Evolutionary conservation across 2,888 invertebrate species (phyloP).

Genomic region (Seira ritae): DNA sequence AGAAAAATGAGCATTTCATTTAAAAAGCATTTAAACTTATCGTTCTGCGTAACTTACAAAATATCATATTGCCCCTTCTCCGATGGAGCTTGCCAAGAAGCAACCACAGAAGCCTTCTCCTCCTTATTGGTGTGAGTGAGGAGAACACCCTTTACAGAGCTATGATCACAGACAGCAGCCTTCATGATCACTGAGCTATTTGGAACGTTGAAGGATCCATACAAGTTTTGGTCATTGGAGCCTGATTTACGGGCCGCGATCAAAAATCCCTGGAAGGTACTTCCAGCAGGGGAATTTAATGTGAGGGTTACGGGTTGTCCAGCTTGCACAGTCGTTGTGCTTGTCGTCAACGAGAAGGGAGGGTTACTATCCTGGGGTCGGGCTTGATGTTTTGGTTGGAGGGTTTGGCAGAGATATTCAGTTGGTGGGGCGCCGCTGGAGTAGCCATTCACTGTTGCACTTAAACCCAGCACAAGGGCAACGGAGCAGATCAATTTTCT

Average conservation of each 20-base stretch:
- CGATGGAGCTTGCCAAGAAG: too few relatives aligned
- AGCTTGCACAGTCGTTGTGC: constrained; percentile 43
- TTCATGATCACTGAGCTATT: neutral
- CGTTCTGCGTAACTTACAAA: too few relatives aligned
- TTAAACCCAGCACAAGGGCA: neutral
- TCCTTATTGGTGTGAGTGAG: too few relatives aligned
- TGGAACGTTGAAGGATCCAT: constrained; percentile 43
- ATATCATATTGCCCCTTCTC: too few relatives aligned
- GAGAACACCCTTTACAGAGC: too few relatives aligned
- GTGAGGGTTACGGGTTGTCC: constrained; percentile 55
- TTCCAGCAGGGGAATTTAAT: neutral
- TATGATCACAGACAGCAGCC: too few relatives aligned
- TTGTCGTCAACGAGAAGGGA: constrained; percentile 47
- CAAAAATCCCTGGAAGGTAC: constrained; percentile 62
- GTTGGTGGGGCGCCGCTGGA: constrained; percentile 58
- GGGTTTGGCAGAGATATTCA: constrained; percentile 44
- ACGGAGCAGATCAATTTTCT: neutral
- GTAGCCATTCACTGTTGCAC: constrained; percentile 32
- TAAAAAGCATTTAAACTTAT: too few relatives aligned
- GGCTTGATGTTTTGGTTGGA: constrained; percentile 61
- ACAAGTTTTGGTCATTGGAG: constrained; percentile 39
- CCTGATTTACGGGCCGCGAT: constrained; percentile 61
- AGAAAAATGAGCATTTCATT: too few relatives aligned
- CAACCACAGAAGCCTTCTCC: too few relatives aligned
- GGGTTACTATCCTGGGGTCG: constrained; percentile 34